These are phyloP conservation scores for Capreolus pygargus DNA, from an alignment of 2,113 vertebrate species.

Conservation along the genomic window DNA sequence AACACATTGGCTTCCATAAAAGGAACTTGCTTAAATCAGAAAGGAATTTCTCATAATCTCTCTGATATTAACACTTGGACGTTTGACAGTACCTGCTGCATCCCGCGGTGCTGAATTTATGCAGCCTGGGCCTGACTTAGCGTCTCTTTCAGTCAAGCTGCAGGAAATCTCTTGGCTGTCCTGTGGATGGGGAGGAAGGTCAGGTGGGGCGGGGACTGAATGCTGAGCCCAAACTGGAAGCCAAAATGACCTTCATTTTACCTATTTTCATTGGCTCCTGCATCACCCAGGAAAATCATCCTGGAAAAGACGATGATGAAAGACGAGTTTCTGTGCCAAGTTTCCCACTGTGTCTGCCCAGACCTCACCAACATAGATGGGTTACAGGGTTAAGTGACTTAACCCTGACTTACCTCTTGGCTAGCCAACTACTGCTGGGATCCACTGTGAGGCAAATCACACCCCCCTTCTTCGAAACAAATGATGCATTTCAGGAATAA, in stretches of 20 bases:
- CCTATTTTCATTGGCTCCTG: constrained; percentile 61
- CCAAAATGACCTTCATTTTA: constrained; percentile 45
- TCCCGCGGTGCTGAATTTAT: not conserved
- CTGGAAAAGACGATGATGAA: constrained; percentile 29
- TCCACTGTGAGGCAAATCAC: constrained; percentile 20
- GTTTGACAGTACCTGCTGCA: constrained; percentile 37
- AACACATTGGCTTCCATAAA: constrained; percentile 56
- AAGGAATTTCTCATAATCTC: constrained; percentile 76
- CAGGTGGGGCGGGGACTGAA: not conserved
- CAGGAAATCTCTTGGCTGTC: constrained; percentile 47
- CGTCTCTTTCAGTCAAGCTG: constrained; percentile 42
- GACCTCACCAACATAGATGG: constrained; percentile 39
- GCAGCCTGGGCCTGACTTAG: not conserved
- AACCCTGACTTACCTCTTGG: constrained; percentile 42
- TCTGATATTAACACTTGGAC: constrained; percentile 55
- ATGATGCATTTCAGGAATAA: constrained; percentile 6
- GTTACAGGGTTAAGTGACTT: constrained; percentile 32
- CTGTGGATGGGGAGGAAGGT: not conserved
- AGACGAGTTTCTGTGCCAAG: constrained; percentile 58
- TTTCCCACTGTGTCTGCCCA: constrained; percentile 26
- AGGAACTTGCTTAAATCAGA: constrained; percentile 56
- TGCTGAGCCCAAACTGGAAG: constrained; percentile 11
- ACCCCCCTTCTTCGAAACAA: constrained; percentile 46
- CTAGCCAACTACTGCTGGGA: constrained; percentile 47
- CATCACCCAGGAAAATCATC: constrained; percentile 67